These are phyloP conservation scores for Lycophotia porphyrea DNA, from an alignment of 2,888 invertebrate genomes.

Conservation along the genomic window DNA sequence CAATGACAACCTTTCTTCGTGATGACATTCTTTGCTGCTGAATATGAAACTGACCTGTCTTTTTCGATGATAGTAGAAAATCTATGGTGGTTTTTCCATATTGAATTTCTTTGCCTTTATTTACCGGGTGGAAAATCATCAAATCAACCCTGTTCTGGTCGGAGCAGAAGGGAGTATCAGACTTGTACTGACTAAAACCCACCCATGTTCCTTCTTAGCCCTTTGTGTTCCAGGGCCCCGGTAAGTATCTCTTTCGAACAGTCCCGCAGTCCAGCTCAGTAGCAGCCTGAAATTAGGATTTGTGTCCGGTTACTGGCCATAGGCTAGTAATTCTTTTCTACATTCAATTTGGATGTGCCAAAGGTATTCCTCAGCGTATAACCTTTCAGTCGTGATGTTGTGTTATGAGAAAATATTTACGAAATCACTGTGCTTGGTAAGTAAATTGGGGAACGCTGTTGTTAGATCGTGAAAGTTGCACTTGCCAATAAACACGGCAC, in stretches of 20 bases:
- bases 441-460: neutral
- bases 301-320: neutral
- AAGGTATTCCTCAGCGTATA: neutral
- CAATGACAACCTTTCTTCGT: neutral
- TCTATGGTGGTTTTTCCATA: neutral
- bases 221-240: no score
- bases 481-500: conserved; percentile 23
- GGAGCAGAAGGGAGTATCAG: no score
- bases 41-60: neutral
- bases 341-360: neutral
- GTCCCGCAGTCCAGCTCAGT: no score
- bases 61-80: neutral
- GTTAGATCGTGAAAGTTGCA: conserved; percentile 16
- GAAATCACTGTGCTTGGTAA: neutral
- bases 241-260: no score
- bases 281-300: neutral
- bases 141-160: no score
- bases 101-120: no score
- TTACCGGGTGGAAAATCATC: no score
- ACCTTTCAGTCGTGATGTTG: no score
- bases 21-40: neutral
- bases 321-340: neutral
- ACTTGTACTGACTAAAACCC: no score
- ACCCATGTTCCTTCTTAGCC: no score
- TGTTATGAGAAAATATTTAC: no score